A percentile compares a stretch with the other conserved stretches of the same genome.
Conservation (phyloP, 1,140 invertebrate species). For the Drosophila erecta region DNA sequence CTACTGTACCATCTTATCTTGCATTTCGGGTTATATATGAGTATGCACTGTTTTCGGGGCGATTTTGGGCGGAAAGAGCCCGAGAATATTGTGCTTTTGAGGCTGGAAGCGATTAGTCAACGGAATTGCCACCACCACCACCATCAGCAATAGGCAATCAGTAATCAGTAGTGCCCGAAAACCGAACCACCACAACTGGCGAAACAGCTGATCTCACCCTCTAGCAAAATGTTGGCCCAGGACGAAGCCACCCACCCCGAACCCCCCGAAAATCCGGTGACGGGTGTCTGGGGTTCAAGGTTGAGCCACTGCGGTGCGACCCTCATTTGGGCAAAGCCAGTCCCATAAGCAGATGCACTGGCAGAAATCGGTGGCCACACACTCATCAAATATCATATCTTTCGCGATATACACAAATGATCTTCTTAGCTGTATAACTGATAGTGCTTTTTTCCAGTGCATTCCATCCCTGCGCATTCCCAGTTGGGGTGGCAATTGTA, state of each 20-base stretch:
- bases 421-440: too few relatives aligned
- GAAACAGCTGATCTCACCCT: constrained; percentile 40
- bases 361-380: neutral
- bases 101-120: constrained; percentile 18
- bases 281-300: constrained; percentile 42
- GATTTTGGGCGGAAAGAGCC: neutral
- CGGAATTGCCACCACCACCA: constrained; percentile 15
- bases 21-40: constrained; percentile 9
- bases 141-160: neutral
- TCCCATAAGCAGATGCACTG: constrained; percentile 40
- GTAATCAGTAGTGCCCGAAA: neutral
- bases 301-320: constrained; percentile 34
- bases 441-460: constrained; percentile 1
- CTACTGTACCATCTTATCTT: constrained; percentile 17
- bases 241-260: constrained; percentile 13
- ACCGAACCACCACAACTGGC: constrained; percentile 13
- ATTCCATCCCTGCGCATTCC: constrained; percentile 32
- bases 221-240: constrained; percentile 36
- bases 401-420: too few relatives aligned
- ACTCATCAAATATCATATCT: too few relatives aligned
- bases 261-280: constrained; percentile 7
- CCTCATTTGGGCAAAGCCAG: constrained; percentile 41
- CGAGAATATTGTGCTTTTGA: neutral
- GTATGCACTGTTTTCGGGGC: neutral
- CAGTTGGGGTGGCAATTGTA: constrained; percentile 51